phyloP scores from a whole-genome alignment of 2,113 vertebrate species.

The Oenanthe melanoleuca region DNA sequence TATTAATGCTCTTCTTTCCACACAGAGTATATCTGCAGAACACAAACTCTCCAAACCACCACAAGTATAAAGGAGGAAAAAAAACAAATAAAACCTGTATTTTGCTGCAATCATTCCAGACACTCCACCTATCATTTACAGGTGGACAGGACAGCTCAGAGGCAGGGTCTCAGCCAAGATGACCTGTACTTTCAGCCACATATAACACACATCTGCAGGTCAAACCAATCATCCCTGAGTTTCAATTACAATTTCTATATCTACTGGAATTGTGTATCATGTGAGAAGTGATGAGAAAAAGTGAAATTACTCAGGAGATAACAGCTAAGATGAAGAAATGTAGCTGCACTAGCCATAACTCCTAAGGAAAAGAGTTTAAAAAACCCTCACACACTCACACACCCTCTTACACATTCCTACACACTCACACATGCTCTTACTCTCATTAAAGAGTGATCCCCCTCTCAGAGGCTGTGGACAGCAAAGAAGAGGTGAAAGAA shows the following conservation, averaged over 20 bases:
- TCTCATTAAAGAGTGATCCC: neutral
- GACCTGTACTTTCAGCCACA: neutral
- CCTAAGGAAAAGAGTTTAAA: neutral
- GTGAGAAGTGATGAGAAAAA: neutral
- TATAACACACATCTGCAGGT: neutral
- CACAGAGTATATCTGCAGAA: neutral
- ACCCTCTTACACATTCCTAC: neutral
- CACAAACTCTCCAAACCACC: neutral
- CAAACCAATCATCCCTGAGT: neutral
- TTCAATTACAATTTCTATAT: neutral
- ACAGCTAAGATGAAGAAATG: neutral
- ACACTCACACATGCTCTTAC: neutral
- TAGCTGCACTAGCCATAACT: neutral
- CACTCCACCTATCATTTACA: neutral
- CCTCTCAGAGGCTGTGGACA: neutral
- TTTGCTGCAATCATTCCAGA: neutral
- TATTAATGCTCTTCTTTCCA: neutral
- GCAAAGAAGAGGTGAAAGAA: constrained; percentile 5
- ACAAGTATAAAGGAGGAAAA: neutral
- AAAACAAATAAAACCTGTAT: neutral
- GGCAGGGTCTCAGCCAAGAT: neutral
- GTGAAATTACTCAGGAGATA: neutral
- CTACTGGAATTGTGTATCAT: neutral
- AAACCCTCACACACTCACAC: neutral
- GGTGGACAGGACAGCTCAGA: neutral